phyloP scores from a whole-genome alignment of 2,888 invertebrate species.

The Phyllotreta cruciferae region DNA sequence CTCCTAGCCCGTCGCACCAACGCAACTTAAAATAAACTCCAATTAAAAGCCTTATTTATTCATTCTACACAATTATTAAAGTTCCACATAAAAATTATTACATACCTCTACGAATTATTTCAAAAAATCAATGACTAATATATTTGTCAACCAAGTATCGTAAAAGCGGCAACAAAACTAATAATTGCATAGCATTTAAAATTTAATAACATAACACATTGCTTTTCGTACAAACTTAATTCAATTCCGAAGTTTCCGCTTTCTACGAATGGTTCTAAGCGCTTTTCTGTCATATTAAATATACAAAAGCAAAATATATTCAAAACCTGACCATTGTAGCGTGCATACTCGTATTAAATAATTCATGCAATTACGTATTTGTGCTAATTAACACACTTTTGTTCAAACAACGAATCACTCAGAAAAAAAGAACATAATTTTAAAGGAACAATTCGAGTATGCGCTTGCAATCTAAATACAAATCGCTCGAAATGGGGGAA shows the following conservation, averaged over 20 bases:
- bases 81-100: no score
- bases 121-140: no score
- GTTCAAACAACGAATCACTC: slow-evolving; percentile 4
- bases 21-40: no score
- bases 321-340: slow-evolving; percentile 20
- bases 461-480: slow-evolving; percentile 1
- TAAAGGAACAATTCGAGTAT: not conserved
- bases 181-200: no score
- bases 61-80: no score
- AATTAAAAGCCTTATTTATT: no score
- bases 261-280: slow-evolving; percentile 6
- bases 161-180: no score
- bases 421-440: not conserved
- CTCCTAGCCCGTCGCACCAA: no score
- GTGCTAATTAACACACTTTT: slow-evolving; percentile 22
- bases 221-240: not conserved
- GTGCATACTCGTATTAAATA: slow-evolving; percentile 24
- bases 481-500: slow-evolving; percentile 11
- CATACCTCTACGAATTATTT: no score
- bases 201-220: no score
- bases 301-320: slow-evolving; percentile 16
- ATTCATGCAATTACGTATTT: slow-evolving; percentile 31
- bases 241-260: slow-evolving; percentile 15
- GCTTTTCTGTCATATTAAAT: slow-evolving; percentile 23
- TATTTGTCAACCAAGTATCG: no score